Evolutionary conservation across 2,888 invertebrate genomes (phyloP).

Genomic region (Synergus gifuensis): DNA sequence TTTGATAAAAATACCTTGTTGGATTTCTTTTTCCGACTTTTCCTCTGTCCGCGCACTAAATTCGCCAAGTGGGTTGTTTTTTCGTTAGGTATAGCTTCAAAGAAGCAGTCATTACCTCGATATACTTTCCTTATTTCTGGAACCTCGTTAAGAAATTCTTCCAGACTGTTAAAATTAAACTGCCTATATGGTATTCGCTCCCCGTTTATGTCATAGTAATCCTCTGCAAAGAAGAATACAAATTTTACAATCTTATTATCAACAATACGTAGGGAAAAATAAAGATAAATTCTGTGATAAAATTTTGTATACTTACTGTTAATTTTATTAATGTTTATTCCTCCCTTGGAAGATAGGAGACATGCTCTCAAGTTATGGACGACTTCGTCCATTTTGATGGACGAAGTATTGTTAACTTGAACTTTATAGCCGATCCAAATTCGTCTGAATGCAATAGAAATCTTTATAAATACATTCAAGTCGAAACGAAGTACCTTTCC

Average conservation of each 20-base stretch:
- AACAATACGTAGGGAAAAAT: background rate
- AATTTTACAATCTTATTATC: background rate
- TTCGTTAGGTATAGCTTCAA: constrained; percentile 81
- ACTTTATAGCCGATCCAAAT: background rate
- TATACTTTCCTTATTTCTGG: constrained; percentile 81
- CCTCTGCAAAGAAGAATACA: constrained; percentile 74
- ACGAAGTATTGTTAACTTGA: background rate
- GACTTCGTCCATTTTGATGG: constrained; percentile 50
- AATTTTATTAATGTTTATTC: constrained; percentile 77
- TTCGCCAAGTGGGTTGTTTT: constrained; percentile 81
- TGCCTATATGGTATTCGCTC: constrained; percentile 82
- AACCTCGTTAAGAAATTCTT: constrained; percentile 81
- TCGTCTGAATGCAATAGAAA: background rate
- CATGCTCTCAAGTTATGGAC: constrained; percentile 61
- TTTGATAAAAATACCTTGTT: constrained; percentile 30
- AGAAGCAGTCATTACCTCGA: constrained; percentile 79
- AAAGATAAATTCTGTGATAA: background rate
- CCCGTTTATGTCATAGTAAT: constrained; percentile 83
- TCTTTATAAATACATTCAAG: background rate
- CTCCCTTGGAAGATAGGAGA: constrained; percentile 62
- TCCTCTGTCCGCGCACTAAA: constrained; percentile 75
- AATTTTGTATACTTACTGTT: constrained; percentile 78
- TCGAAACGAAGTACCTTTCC: background rate
- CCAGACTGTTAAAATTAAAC: constrained; percentile 81
- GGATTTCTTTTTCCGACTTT: constrained; percentile 56